These are phyloP conservation scores for Tridacna crocea DNA, from an alignment of 2,888 invertebrate species.

Conservation along the genomic window DNA sequence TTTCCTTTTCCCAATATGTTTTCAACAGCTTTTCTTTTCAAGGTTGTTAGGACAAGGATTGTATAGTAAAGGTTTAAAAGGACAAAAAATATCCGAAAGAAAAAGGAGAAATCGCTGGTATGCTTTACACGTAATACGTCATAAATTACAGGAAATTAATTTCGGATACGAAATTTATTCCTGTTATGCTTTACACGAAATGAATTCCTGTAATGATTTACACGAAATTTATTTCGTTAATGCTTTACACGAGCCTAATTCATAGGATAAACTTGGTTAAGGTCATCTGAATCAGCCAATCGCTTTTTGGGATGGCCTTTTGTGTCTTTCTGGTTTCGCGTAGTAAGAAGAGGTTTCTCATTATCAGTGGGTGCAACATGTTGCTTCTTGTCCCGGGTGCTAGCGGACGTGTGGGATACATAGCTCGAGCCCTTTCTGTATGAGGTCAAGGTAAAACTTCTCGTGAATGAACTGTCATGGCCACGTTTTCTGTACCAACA, in stretches of 20 bases:
- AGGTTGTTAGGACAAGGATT: too few species aligned
- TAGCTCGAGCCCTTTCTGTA: slow-evolving; percentile 35
- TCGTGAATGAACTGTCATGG: slow-evolving; percentile 31
- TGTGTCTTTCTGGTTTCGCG: not conserved
- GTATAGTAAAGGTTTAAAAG: too few species aligned
- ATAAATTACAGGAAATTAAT: too few species aligned
- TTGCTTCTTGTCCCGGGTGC: not conserved
- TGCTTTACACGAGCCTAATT: not conserved
- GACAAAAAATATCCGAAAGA: too few species aligned
- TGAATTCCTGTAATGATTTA: too few species aligned
- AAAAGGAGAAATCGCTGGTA: too few species aligned
- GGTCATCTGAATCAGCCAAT: not conserved
- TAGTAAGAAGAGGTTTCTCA: slow-evolving; percentile 8
- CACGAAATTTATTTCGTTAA: too few species aligned
- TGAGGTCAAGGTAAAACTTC: slow-evolving; percentile 45
- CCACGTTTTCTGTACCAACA: slow-evolving; percentile 40
- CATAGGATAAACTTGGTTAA: slow-evolving; percentile 15
- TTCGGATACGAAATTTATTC: too few species aligned
- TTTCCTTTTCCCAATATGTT: too few species aligned
- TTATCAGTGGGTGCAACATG: not conserved
- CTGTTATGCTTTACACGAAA: too few species aligned
- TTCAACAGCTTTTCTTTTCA: too few species aligned
- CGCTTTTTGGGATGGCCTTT: not conserved
- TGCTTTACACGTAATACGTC: too few species aligned
- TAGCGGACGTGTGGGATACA: slow-evolving; percentile 22